A percentile compares a stretch with the other conserved stretches of the same genome.
phyloP scores from a whole-genome alignment of 2,888 invertebrate species.

The Cetonia aurata region DNA sequence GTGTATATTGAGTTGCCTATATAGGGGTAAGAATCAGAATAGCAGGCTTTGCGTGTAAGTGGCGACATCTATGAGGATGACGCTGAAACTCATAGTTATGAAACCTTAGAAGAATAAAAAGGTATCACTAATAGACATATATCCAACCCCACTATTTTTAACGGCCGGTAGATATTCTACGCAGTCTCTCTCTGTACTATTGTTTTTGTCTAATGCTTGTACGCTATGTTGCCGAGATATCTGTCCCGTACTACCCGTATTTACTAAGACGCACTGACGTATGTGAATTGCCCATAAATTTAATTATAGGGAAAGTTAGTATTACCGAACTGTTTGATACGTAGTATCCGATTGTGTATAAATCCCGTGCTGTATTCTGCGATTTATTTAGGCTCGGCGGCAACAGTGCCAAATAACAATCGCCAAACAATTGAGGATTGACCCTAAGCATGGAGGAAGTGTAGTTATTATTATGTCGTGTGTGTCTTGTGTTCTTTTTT shows the following conservation, averaged over 20 bases:
- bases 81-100: neutral
- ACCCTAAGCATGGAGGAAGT: constrained; percentile 41
- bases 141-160: constrained; percentile 34
- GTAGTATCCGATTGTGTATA: constrained; percentile 3
- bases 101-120: constrained; percentile 1
- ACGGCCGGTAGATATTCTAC: constrained; percentile 18
- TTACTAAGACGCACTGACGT: constrained; percentile 25
- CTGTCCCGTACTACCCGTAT: neutral
- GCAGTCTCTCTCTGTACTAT: constrained; percentile 34
- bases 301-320: constrained; percentile 24
- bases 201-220: constrained; percentile 33
- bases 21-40: no score
- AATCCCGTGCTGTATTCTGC: constrained; percentile 12
- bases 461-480: constrained; percentile 35
- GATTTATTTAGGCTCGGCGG: constrained; percentile 17
- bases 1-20: no score
- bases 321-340: constrained; percentile 3
- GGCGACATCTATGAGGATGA: neutral
- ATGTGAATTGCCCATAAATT: constrained; percentile 23
- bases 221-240: constrained; percentile 32
- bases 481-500: constrained; percentile 28
- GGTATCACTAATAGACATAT: constrained; percentile 2
- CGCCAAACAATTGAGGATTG: constrained; percentile 35
- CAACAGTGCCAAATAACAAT: constrained; percentile 37
- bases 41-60: neutral